Percentiles rank a stretch among this genome's conserved stretches.
Evolutionary conservation across 2,888 invertebrate genomes (phyloP).

Genomic region (Cheilosia soror): DNA sequence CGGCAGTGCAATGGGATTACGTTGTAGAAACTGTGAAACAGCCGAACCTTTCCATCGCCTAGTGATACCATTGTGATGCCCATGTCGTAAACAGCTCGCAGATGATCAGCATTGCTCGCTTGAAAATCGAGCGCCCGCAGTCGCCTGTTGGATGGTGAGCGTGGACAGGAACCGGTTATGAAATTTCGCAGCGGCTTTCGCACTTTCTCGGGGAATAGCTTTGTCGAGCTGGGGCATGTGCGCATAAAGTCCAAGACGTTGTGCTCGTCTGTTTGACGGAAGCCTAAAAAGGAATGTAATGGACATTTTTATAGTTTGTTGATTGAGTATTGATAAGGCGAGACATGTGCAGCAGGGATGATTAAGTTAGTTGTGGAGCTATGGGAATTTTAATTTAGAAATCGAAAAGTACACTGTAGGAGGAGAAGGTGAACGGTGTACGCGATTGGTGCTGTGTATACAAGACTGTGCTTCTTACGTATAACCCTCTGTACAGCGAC

Average conservation of each 20-base stretch:
- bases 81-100: constrained; percentile 95
- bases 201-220: constrained; percentile 92
- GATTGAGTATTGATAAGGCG: too few relatives aligned
- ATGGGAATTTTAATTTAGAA: too few relatives aligned
- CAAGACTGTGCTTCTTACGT: too few relatives aligned
- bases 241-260: constrained; percentile 85
- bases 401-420: too few relatives aligned
- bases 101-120: constrained; percentile 93
- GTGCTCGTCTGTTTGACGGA: constrained; percentile 85
- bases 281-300: constrained; percentile 79
- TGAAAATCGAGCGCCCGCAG: constrained; percentile 90
- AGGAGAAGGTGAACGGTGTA: too few relatives aligned
- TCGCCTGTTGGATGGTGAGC: constrained; percentile 86
- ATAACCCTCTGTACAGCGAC: too few relatives aligned
- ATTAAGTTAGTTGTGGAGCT: too few relatives aligned
- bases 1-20: constrained; percentile 85
- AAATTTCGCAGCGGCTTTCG: constrained; percentile 93
- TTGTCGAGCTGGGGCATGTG: constrained; percentile 93
- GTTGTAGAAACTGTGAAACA: constrained; percentile 94
- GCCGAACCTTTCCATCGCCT: constrained; percentile 95
- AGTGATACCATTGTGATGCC: constrained; percentile 96
- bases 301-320: background rate
- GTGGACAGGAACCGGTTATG: constrained; percentile 92
- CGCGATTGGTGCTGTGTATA: too few relatives aligned
- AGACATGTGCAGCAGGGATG: too few relatives aligned